Conservation (phyloP, 2,797 vertebrate genomes). For the Scomberomorus guttatus region DNA sequence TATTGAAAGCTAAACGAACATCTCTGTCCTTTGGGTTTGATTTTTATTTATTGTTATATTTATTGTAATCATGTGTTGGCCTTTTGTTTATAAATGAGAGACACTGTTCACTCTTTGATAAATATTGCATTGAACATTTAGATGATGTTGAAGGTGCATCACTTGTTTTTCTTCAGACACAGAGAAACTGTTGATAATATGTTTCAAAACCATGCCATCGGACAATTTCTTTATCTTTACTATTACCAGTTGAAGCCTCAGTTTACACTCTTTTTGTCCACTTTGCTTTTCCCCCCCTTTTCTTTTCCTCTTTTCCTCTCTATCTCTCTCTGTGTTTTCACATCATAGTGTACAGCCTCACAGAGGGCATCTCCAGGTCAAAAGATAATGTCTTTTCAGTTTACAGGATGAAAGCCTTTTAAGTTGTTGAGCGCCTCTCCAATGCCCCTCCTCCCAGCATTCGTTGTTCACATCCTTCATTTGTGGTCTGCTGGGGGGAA, state of each 20-base stretch:
- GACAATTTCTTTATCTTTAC: constrained; percentile 63
- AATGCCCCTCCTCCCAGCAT: constrained; percentile 60
- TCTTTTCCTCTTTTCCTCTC: constrained; percentile 26
- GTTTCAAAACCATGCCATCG: constrained; percentile 46
- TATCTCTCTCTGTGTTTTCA: constrained; percentile 55
- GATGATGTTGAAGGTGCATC: constrained; percentile 64
- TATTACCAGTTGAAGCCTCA: constrained; percentile 44
- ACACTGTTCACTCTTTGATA: constrained; percentile 34
- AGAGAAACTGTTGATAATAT: constrained; percentile 40
- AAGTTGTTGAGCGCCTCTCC: constrained; percentile 85
- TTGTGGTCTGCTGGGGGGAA: constrained; percentile 73
- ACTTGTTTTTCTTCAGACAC: constrained; percentile 62
- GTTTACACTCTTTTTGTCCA: constrained; percentile 42
- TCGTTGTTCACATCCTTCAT: constrained; percentile 85
- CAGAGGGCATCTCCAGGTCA: constrained; percentile 90
- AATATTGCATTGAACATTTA: constrained; percentile 45
- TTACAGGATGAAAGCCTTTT: constrained; percentile 91
- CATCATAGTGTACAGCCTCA: constrained; percentile 84
- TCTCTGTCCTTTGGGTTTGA: constrained; percentile 34
- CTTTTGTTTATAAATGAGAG: constrained; percentile 48
- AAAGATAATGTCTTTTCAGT: constrained; percentile 94
- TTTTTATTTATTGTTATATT: constrained; percentile 39
- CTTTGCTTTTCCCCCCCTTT: background rate
- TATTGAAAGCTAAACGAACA: constrained; percentile 27
- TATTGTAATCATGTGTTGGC: constrained; percentile 35